A percentile compares a stretch with the other conserved stretches of the same genome.
These are phyloP conservation scores for Oeneis ivallda DNA, from an alignment of 2,888 invertebrate genomes.

Conservation along the genomic window DNA sequence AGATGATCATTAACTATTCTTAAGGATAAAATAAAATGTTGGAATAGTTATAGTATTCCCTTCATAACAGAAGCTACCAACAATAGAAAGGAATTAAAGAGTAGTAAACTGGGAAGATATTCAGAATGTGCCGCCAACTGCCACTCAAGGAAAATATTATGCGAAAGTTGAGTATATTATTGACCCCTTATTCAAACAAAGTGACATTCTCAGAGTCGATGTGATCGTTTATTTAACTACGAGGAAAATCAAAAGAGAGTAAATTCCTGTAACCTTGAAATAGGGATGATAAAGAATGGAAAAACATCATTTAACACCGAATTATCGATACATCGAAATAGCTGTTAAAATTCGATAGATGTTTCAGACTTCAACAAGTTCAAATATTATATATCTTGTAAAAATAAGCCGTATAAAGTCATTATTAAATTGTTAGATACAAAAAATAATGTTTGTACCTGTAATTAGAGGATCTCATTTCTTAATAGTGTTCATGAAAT, in stretches of 20 bases:
- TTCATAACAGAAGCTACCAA: neutral
- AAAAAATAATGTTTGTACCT: no score
- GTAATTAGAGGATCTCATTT: no score
- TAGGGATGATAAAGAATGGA: neutral
- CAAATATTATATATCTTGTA: no score
- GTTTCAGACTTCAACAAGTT: no score
- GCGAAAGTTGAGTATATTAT: neutral
- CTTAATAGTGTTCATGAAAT: no score
- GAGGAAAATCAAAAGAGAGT: slow-evolving; percentile 30
- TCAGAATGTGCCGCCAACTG: neutral
- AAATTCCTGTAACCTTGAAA: slow-evolving; percentile 17
- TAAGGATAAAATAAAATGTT: no score
- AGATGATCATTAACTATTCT: no score
- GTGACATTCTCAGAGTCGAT: slow-evolving; percentile 12
- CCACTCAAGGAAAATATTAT: neutral
- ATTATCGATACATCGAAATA: neutral
- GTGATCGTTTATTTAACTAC: slow-evolving; percentile 33
- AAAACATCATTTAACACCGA: neutral
- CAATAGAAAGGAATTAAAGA: neutral
- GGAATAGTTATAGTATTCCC: no score
- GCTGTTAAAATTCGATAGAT: no score
- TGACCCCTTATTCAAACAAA: slow-evolving; percentile 5
- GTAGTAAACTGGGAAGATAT: neutral
- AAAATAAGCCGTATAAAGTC: no score
- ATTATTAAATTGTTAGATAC: no score